A percentile compares a stretch with the other conserved stretches of the same genome.
phyloP scores from a whole-genome alignment of 2,113 vertebrate species.

The Strigops habroptila region DNA sequence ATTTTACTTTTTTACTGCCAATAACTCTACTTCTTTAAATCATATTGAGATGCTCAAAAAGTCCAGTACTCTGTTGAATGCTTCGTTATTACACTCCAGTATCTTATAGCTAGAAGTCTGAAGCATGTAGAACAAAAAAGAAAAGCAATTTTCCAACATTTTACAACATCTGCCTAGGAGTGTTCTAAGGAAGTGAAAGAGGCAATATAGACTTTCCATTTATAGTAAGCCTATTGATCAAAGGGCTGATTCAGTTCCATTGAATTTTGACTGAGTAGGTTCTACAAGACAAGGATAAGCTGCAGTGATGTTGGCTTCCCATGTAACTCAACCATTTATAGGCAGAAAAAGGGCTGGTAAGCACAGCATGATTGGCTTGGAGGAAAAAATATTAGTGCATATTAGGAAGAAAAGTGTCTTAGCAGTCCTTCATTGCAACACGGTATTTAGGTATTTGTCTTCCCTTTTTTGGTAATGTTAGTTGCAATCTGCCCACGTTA shows the following conservation, averaged over 20 bases:
- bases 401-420: not conserved
- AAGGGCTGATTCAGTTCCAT: not conserved
- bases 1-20: not conserved
- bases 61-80: not conserved
- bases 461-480: not conserved
- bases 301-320: not conserved
- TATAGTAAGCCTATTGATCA: not conserved
- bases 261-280: not conserved
- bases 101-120: not conserved
- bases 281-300: not conserved
- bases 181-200: not conserved
- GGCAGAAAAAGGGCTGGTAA: not conserved
- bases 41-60: not conserved
- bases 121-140: not conserved
- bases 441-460: not conserved
- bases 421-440: not conserved
- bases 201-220: not conserved
- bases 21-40: conserved; percentile 17
- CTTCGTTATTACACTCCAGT: not conserved
- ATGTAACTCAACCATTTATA: not conserved
- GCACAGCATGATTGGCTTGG: not conserved
- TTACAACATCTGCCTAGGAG: not conserved
- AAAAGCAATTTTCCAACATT: not conserved
- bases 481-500: not conserved
- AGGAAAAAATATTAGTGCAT: not conserved